Evolutionary conservation across 2,888 invertebrate species (phyloP), one percentile per base, ranked within the genome.

Genomic region (Cacoxenus indagator): DNA sequence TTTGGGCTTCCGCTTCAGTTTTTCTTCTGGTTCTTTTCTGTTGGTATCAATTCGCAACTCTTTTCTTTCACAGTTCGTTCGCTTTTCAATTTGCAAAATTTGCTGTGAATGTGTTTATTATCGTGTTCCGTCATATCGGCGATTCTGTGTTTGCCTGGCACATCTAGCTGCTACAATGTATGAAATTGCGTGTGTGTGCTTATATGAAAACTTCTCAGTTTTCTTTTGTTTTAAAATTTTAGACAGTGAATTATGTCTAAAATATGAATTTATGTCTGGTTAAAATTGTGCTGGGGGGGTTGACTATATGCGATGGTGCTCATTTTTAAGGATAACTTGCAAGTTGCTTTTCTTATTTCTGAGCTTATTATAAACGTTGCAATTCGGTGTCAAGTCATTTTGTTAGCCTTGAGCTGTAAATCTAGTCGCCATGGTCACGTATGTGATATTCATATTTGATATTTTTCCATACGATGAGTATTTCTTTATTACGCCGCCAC

Each of bases 71-170:
- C 24, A 29, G 17, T 26, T 67, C 65, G 78, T 77, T 78, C 77
- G 70, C 73, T 78, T 78, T 80, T 80, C 80, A 80, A 80, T 80
- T 80, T 81, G 72, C 72, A 70, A 72, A 71, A 77, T 78, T 76
- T 75, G 69, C 68, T 70, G 76, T 69, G 70, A 81, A 76, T 76
- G 71, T 78, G 80, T 75, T 76, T 80, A 81, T 76, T 78, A 74
- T 79, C 78, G 74, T 74, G 37, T 2, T 51, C 29, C 31, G 11
- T 37, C 24, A 37, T 37, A 17, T 37, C 37, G 43, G 59, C 55
- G 22, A 51, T 22, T 51, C 51, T 51, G 51, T 37, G 37, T 37
- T 48, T 48, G 55, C 24, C 27, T 26, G 17, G 17, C 11, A 55
- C 4, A 9, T 57, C 57, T 5, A 6, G 6, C 55, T 29, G 27